Evolutionary conservation across 2,888 invertebrate genomes (phyloP).

Genomic region (Stenoptilia bipunctidactyla): DNA sequence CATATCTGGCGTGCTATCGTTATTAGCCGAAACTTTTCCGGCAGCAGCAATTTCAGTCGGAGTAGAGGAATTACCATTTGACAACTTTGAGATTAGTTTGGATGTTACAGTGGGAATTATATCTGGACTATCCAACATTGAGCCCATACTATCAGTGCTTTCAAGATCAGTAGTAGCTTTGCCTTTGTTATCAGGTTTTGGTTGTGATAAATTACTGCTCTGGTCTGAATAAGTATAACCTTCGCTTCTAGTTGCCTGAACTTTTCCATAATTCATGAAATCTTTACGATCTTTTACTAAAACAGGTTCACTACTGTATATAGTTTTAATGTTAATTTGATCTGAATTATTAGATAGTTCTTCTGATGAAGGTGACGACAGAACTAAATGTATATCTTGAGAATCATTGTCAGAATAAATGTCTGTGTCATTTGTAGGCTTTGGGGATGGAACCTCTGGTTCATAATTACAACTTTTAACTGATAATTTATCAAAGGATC

Average conservation of each 20-base stretch:
- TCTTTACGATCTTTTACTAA: conserved; percentile 34
- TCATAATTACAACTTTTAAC: too few relatives aligned
- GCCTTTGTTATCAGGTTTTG: conserved; percentile 28
- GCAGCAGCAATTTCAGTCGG: conserved; percentile 35
- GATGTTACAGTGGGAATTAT: conserved; percentile 41
- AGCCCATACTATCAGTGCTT: conserved; percentile 51
- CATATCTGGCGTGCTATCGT: conserved; percentile 57
- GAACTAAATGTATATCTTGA: conserved; percentile 45
- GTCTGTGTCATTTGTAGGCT: conserved; percentile 39
- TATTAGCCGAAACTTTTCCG: conserved; percentile 26
- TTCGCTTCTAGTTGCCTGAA: conserved; percentile 38
- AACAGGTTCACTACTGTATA: conserved; percentile 40
- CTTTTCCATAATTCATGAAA: conserved; percentile 29
- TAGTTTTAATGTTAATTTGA: conserved; percentile 12
- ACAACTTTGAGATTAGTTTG: conserved; percentile 56
- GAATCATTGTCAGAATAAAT: conserved; percentile 41
- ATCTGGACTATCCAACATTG: conserved; percentile 50
- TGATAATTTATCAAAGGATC: too few relatives aligned
- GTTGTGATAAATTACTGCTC: conserved; percentile 30
- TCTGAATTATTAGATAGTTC: conserved; percentile 14
- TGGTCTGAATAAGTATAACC: conserved; percentile 39
- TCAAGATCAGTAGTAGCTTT: conserved; percentile 52
- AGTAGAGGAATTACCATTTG: conserved; percentile 59
- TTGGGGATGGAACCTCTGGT: too few relatives aligned
- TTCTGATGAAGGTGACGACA: conserved; percentile 44